Conservation (phyloP, 2,113 vertebrate genomes). For the Elephantulus edwardii region DNA sequence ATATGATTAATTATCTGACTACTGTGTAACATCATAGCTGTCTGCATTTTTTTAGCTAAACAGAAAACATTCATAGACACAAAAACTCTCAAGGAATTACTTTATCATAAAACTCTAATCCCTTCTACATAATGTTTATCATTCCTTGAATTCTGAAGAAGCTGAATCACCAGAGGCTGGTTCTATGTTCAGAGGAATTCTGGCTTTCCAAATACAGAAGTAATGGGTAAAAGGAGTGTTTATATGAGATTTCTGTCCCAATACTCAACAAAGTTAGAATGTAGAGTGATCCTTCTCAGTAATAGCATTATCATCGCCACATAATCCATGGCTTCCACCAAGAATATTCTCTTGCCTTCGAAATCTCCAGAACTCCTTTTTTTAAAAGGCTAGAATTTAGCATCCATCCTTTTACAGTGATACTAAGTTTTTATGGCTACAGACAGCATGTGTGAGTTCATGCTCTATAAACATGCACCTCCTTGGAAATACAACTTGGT, state of each 20-base stretch:
- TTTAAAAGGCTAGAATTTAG: slow-evolving; percentile 51
- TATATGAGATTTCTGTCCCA: slow-evolving; percentile 29
- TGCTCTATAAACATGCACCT: not conserved
- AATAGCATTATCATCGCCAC: not conserved
- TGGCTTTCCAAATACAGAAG: slow-evolving; percentile 56
- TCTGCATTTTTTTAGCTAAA: not conserved
- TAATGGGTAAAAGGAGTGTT: slow-evolving; percentile 32
- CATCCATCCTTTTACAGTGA: slow-evolving; percentile 20
- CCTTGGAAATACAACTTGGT: slow-evolving; percentile 9
- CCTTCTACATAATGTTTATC: not conserved
- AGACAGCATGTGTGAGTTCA: not conserved
- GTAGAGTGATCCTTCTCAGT: not conserved
- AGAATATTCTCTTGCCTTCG: not conserved
- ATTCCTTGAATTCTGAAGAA: not conserved
- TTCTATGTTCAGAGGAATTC: not conserved
- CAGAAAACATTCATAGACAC: not conserved
- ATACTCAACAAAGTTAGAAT: slow-evolving; percentile 46
- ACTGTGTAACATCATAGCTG: not conserved
- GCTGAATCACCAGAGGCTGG: not conserved
- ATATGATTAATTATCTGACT: not conserved
- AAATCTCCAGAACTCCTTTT: slow-evolving; percentile 25
- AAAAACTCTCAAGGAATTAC: not conserved
- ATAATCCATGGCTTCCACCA: not conserved
- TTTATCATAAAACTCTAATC: not conserved
- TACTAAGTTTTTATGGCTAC: not conserved